phyloP scores from a whole-genome alignment of 2,113 vertebrate genomes.

The Malaclemys terrapin region DNA sequence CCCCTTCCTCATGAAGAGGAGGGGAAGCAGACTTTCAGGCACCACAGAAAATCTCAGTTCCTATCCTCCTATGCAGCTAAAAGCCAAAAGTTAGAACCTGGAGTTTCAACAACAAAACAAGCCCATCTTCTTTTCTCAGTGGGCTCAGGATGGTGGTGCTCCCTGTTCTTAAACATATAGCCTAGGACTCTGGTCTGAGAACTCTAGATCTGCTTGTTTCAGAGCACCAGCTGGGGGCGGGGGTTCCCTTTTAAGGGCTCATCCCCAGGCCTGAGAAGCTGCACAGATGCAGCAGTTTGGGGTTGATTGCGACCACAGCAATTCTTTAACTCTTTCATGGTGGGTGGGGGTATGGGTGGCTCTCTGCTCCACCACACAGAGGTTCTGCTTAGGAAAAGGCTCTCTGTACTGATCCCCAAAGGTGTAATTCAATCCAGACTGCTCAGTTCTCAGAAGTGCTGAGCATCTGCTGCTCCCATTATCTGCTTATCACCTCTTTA shows the following conservation, averaged over 20 bases:
- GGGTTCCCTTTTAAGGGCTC: neutral
- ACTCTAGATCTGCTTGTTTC: neutral
- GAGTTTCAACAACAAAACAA: neutral
- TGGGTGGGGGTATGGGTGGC: neutral
- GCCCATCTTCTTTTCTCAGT: neutral
- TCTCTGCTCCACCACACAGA: fast-evolving
- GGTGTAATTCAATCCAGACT: neutral
- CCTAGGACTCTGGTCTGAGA: neutral
- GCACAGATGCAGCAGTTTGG: neutral
- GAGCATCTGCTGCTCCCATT: neutral
- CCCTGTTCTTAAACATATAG: neutral
- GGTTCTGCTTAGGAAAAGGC: neutral
- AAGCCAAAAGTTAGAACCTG: neutral
- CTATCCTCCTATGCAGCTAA: neutral
- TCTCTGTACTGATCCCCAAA: neutral
- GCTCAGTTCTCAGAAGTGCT: neutral
- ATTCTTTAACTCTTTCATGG: neutral
- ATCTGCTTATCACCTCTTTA: neutral
- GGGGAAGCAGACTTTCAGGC: neutral
- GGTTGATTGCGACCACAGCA: neutral
- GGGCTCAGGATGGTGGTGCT: neutral
- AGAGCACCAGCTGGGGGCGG: neutral
- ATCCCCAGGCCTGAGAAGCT: neutral
- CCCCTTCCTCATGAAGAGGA: neutral
- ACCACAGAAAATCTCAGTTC: neutral